Conservation (phyloP, 64 coral and sea anemone species). For the Porites lutea region DNA sequence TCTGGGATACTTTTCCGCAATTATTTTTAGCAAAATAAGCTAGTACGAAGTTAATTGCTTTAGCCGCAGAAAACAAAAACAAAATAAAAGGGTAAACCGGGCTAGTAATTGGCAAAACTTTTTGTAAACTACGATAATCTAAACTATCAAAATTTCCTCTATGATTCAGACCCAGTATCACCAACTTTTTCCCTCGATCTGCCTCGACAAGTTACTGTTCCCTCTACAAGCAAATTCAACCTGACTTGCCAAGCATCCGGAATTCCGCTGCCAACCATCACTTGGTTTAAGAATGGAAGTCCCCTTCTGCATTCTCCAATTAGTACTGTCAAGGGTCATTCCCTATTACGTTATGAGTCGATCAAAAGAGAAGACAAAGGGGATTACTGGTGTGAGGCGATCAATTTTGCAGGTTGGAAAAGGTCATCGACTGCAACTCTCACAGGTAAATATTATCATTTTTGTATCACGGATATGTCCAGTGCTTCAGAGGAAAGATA, state of each 20-base stretch:
- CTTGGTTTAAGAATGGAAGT: conserved; percentile 58
- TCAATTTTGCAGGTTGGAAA: neutral
- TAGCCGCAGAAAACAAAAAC: too few relatives aligned
- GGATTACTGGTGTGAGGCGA: conserved; percentile 37
- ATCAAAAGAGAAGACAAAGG: neutral
- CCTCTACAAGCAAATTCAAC: neutral
- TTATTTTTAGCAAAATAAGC: too few relatives aligned
- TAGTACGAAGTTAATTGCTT: too few relatives aligned
- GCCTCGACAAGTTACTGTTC: neutral
- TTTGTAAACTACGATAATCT: too few relatives aligned
- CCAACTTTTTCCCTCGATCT: neutral
- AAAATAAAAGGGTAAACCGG: too few relatives aligned
- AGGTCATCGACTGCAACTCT: conserved; percentile 4
- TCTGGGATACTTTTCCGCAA: too few relatives aligned
- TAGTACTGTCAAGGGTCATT: neutral
- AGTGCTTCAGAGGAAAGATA: neutral
- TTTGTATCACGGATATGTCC: too few relatives aligned
- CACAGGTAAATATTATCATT: neutral
- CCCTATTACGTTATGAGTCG: neutral
- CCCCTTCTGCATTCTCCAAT: neutral
- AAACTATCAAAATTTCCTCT: too few relatives aligned
- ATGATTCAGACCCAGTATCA: neutral
- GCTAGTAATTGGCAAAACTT: too few relatives aligned
- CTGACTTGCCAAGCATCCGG: conserved; percentile 42
- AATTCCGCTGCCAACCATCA: conserved; percentile 40